Base-by-base conservation (phyloP, 2,113 vertebrate genomes). In the Mohoua ochrocephala region DNA sequence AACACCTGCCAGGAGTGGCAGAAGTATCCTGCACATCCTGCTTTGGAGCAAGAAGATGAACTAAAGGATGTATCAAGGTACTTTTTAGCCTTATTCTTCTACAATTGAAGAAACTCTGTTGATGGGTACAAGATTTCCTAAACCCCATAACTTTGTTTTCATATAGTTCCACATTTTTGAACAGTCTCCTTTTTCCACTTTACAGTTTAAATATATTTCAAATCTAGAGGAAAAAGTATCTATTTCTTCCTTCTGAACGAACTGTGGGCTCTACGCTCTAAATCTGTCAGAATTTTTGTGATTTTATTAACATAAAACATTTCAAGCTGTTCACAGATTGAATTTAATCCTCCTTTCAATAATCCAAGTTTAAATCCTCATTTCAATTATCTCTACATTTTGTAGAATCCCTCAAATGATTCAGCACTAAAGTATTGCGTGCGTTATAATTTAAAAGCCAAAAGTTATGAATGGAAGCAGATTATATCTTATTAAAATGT, bases 341-440 rank as follows among this genome's bases (percentile, higher is more conserved):
- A 96, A 96, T 96, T 96, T 95, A 96, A 97, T 97, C 95, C 93
- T 95, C 71, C 91, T 93, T 97, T 89, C 68, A 87, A 91, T 94
- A 96, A 97, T 96, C 95, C 94, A 91, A 89, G 78, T 92, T 93
- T 96, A 96, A 97, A 97, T 93, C 93, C 95, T 95, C 86, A 65
- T 91, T 97, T 95, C 94, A 95, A 95, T 97, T 97, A 96, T 97
- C 96, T 77, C 86, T 84, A 45, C 61, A 94, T 96, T 97, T 95
- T 91, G 68, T 76, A 84, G 92, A 97, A 96, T 87, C 88, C 88
- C 73, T 95, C 82, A 79, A 97, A 96, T 92, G 75, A 93, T 79
- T 92, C 77, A 89, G 60, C 52, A 88, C 76, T 91, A 27, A 91
- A 94, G 84, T 59, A 94, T 63, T 75, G 77, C 8, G 2, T 56